Base-by-base conservation (phyloP, 2,888 invertebrate species). In the Dasysyrphus tricinctus region DNA sequence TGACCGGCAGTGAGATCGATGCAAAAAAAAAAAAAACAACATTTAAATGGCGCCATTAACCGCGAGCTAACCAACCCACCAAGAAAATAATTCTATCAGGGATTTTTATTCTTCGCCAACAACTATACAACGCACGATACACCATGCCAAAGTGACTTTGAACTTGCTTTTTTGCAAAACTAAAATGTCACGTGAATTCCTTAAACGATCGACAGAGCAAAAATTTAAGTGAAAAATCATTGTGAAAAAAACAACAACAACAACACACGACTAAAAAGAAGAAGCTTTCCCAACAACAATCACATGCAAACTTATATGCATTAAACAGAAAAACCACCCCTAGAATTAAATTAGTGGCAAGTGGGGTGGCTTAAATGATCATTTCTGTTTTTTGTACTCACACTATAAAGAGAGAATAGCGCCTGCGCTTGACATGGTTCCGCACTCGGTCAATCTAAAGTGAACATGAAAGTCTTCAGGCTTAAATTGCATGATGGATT, bases 131-230 rank as follows among this genome's bases (percentile, higher is more conserved):
- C 47, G 12, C 44, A n/a, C 49, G 5, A 42, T 9, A 32, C 32
- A 47, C 7, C 16, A 47, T 54, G 56, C 44, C 57, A 73, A 57
- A 56, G n/a, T 79, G 78, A 82, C 81, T 85, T 81, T 85, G 81
- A 81, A 85, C 85, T 85, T 85, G 80, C 56, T 65, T 54, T n/a
- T 54, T 37, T 47, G 8, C 24, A 79, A 81, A 86, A 78, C 65
- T 82, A 44, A 81, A 86, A 79, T 86, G 86, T 86, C 86, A 86
- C 86, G 79, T 86, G 86, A 86, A 86, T 75, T 82, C 70, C n/a
- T 61, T 69, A 56, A 61, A 56, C 42, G 37, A 79, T 59, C 54
- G 69, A 69, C 37, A 51, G 51, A n/a, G 9, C 14, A 54, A 49
- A 49, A 56, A 67, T 56, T 70, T 70, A 54, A 59, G 49, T 59